phyloP scores from a whole-genome alignment of 2,888 invertebrate species.

The Scaptomyza caliginosa region DNA sequence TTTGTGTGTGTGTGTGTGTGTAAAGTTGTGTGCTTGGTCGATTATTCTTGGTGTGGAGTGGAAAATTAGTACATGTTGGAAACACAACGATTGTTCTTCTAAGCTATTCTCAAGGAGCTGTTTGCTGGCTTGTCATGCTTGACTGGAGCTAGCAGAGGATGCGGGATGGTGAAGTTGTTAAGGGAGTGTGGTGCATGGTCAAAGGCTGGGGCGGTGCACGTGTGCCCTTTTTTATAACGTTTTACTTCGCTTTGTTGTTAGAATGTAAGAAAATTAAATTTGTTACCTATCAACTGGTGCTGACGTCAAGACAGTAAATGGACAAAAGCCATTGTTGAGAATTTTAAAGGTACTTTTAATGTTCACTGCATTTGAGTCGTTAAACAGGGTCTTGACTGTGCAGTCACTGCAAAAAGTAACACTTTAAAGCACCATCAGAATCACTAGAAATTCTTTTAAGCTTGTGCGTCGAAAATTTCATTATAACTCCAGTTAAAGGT shows the following conservation, averaged over 20 bases:
- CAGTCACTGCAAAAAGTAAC: conserved; percentile 46
- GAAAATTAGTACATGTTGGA: conserved; percentile 78
- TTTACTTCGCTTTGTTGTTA: conserved; percentile 61
- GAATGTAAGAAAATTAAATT: conserved; percentile 78
- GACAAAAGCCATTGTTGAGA: neutral
- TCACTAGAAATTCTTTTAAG: conserved; percentile 7
- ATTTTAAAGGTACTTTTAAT: conserved; percentile 21
- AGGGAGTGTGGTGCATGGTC: neutral
- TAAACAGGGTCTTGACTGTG: neutral
- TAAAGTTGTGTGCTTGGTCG: conserved; percentile 27
- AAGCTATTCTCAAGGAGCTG: conserved; percentile 46
- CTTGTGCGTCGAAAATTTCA: neutral
- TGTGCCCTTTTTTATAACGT: conserved; percentile 50
- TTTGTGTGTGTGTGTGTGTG: conserved; percentile 14
- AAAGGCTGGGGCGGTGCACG: conserved; percentile 25
- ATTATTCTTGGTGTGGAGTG: conserved; percentile 77
- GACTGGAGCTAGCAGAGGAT: conserved; percentile 48
- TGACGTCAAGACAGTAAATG: conserved; percentile 42
- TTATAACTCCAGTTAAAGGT: conserved; percentile 47
- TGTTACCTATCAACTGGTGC: conserved; percentile 70
- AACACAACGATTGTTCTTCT: conserved; percentile 70
- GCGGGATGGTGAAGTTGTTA: neutral
- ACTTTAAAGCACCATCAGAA: conserved; percentile 38
- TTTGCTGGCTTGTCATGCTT: conserved; percentile 28
- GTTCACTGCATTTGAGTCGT: conserved; percentile 24